Conservation (phyloP, 2,797 vertebrate species). For the Smutsia gigantea region DNA sequence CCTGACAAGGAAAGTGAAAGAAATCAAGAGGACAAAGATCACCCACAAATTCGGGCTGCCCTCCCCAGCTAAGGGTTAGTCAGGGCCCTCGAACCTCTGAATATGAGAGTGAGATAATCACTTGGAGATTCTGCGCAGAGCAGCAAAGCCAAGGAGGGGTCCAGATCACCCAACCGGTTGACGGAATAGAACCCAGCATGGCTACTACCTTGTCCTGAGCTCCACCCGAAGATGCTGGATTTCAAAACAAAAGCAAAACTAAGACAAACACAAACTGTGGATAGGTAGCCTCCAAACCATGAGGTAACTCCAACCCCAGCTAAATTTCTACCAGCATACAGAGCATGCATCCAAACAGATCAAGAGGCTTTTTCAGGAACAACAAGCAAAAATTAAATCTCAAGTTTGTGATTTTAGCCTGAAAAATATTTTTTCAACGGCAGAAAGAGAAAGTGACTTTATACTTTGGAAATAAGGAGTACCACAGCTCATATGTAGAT, state of each 20-base stretch:
- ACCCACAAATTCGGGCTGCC: neutral
- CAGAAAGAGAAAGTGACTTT: neutral
- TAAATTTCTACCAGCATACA: neutral
- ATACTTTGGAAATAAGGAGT: neutral
- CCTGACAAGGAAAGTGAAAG: neutral
- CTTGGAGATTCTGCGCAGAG: neutral
- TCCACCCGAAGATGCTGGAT: neutral
- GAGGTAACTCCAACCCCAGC: neutral
- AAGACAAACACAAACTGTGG: neutral
- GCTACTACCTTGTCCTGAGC: neutral
- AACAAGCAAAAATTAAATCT: neutral
- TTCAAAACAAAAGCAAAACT: slow-evolving; percentile 6
- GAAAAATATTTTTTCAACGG: neutral
- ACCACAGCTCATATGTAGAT: neutral
- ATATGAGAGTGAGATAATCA: neutral
- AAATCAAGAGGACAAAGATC: neutral
- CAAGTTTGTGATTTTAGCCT: neutral
- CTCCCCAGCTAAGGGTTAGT: neutral
- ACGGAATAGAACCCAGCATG: neutral
- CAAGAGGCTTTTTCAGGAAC: neutral
- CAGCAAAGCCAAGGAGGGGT: neutral
- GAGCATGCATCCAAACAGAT: neutral
- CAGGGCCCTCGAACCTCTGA: neutral
- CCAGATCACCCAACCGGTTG: neutral
- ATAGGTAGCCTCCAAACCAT: neutral